Base-by-base conservation (phyloP, 2,888 invertebrate species). In the Tuta absoluta region DNA sequence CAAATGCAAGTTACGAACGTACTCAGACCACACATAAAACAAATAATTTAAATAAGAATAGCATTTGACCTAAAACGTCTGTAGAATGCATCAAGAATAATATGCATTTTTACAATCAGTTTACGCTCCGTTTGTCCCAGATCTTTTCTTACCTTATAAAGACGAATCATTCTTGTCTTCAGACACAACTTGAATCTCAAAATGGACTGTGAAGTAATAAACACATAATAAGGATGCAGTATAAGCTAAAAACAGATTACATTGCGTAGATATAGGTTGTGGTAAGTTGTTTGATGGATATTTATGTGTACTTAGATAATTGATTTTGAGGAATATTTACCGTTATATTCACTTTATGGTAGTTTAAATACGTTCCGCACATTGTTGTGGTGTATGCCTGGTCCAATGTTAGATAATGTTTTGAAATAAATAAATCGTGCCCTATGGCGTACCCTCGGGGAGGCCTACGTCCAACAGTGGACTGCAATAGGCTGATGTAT, bases 101-200 rank as follows among this genome's bases (percentile, higher is more conserved):
- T 51, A 28, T 56, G 56, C 17, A 56, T 2, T 56, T 61, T 79
- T 76, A 77, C 81, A 84, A 83, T 81, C 82, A 74, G 75, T 66
- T 62, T 73, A 72, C 72, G 65, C 72, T 69, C 68, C 71, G 69
- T 74, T 78, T 78, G 69, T 72, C 69, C 69, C 74, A 75, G 75
- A 77, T 79, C 69, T 77, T 73, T 76, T 77, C 72, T 72, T 72
- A 72, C 79, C 79, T 68, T 41, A 80, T 69, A 75, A 78, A 70
- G 78, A 74, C 63, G 65, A 61, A 69, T 66, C 66, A 67, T 69
- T 75, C 75, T 71, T 73, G 75, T 71, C 71, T 71, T 70, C 68
- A 63, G 53, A 69, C 74, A 72, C 74, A 73, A 65, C 64, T 71
- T 69, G 76, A 72, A 77, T 79, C 58, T 61, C 33, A 37, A 49